A percentile compares a stretch with the other conserved stretches of the same genome.
These are phyloP conservation scores for Hybos culiciformis DNA, from an alignment of 2,888 invertebrate species.

Conservation along the genomic window DNA sequence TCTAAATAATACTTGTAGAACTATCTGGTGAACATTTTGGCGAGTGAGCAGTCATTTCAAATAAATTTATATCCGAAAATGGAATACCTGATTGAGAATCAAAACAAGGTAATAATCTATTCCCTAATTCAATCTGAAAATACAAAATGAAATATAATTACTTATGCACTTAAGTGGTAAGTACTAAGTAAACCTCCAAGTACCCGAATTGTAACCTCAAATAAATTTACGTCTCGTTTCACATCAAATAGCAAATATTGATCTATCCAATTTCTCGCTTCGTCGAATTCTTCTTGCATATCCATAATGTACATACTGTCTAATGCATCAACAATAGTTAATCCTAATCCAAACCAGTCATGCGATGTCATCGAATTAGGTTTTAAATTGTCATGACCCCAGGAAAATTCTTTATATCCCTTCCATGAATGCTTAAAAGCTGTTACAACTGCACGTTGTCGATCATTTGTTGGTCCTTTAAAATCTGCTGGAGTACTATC, in stretches of 20 bases:
- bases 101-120: constrained; percentile 77
- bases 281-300: constrained; percentile 72
- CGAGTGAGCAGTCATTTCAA: constrained; percentile 70
- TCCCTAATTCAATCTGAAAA: constrained; percentile 67
- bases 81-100: constrained; percentile 81
- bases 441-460: constrained; percentile 72
- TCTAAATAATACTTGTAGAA: too few relatives aligned
- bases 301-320: constrained; percentile 97
- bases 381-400: constrained; percentile 94
- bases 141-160: constrained; percentile 10
- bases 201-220: constrained; percentile 91
- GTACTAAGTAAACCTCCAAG: constrained; percentile 82
- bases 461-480: constrained; percentile 60
- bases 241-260: constrained; percentile 68
- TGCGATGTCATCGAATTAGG: constrained; percentile 72
- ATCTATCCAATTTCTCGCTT: constrained; percentile 81
- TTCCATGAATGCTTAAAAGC: constrained; percentile 91
- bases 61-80: constrained; percentile 90
- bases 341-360: constrained; percentile 92
- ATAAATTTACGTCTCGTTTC: constrained; percentile 86
- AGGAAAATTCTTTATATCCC: constrained; percentile 85
- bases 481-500: constrained; percentile 26
- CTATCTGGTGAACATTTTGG: constrained; percentile 96
- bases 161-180: constrained; percentile 72
- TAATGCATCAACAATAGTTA: constrained; percentile 90